Base-by-base conservation (phyloP, 2,113 vertebrate genomes). In the Austrofundulus limnaeus region DNA sequence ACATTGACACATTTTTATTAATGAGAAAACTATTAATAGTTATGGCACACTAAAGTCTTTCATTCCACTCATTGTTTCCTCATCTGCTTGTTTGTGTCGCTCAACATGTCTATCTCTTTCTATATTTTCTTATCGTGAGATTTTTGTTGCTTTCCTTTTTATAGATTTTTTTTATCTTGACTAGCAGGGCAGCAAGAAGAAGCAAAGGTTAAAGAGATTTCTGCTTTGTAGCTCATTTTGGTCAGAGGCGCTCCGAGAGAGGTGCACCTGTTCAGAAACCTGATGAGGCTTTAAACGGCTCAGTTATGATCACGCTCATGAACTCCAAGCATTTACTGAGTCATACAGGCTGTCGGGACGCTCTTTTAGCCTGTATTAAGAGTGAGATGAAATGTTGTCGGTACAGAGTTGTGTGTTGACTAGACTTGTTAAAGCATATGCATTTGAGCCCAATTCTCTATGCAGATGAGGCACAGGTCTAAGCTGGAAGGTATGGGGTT, bases 171-270 rank as follows among this genome's bases (percentile, higher is more conserved):
- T 20, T 15, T 5, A 24, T 57, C 43, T 21, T n/a, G 20, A 21
- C 45, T 48, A 64, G 45, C 54, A 39, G 59, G 71, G 46, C 50
- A 46, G 49, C 2, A 17, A 39, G 62, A 14, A 20, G 61, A 53
- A 47, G 54, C 25, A 50, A 56, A 67, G 70, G 65, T 75, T 59
- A 66, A 78, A 46, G 19, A 28, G 52, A 23, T 23, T 20, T 17
- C 53, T 46, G 51, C 59, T 65, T 70, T 61, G 19, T 34, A 46
- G 28, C 66, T 77, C 20, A 72, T 63, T 70, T 61, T 13, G 51
- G 58, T 70, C 50, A 16, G 16, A 25, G 53, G 34, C 25, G 31
- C 58, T 48, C 21, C n/a, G 6, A 53, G 49, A 15, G 0, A 53
- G n/a, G 46, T 16, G 31, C 1, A 21, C 49, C 57, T 59, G 50